A percentile compares a stretch with the other conserved stretches of the same genome.
Conservation (phyloP, 2,888 invertebrate species). For the Yponomeuta plumbellus region DNA sequence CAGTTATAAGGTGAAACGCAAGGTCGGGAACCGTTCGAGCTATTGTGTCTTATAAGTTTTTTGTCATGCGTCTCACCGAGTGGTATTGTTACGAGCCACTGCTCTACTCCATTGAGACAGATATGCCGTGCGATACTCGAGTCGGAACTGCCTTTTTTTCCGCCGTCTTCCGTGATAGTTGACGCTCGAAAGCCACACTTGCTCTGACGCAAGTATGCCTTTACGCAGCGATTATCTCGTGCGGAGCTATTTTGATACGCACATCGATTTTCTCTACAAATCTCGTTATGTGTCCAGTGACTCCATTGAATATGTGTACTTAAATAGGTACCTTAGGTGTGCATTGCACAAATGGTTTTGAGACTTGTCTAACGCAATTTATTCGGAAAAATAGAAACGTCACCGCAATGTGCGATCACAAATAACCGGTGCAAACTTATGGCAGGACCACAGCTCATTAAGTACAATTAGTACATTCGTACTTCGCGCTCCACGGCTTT, state of each 20-base stretch:
- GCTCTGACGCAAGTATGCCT: slow-evolving; percentile 49
- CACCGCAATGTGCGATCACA: too few species aligned
- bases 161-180: slow-evolving; percentile 51
- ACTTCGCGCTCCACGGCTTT: slow-evolving; percentile 30
- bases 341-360: too few species aligned
- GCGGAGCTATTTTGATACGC: slow-evolving; percentile 18
- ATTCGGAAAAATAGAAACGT: too few species aligned
- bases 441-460: slow-evolving; percentile 28
- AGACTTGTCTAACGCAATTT: too few species aligned
- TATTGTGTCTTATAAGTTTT: slow-evolving; percentile 60
- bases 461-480: slow-evolving; percentile 26
- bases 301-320: too few species aligned
- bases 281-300: not conserved
- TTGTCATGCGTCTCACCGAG: slow-evolving; percentile 62
- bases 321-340: too few species aligned
- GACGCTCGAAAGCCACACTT: slow-evolving; percentile 54
- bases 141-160: slow-evolving; percentile 47
- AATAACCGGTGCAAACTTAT: too few species aligned
- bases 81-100: slow-evolving; percentile 54
- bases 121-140: slow-evolving; percentile 62
- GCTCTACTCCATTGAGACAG: slow-evolving; percentile 61
- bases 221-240: not conserved
- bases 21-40: slow-evolving; percentile 52
- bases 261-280: not conserved
- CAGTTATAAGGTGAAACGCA: slow-evolving; percentile 60